These are phyloP conservation scores for Anthopleura xanthogrammica DNA, from an alignment of 92 coral and sea anemone genomes.

Conservation along the genomic window DNA sequence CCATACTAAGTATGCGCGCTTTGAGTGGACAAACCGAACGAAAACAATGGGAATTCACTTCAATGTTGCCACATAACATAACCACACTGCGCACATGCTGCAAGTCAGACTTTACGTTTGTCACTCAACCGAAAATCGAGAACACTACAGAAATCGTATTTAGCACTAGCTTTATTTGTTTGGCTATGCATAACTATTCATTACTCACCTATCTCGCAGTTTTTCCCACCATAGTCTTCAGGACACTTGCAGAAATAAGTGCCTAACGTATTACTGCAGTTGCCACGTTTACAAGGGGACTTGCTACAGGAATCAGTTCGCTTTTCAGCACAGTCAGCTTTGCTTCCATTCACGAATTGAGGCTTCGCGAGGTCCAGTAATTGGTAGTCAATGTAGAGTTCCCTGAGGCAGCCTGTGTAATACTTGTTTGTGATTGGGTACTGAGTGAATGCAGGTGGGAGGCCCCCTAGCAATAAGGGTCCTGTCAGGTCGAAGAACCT, in stretches of 20 bases:
- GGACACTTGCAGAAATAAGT: constrained; percentile 68
- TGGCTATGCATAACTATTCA: background rate
- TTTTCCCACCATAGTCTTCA: constrained; percentile 72
- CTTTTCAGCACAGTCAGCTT: constrained; percentile 62
- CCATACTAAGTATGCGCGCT: no score
- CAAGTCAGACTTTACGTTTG: background rate
- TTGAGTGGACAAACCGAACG: background rate
- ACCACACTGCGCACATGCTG: no score
- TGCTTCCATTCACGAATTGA: constrained; percentile 54
- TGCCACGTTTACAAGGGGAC: constrained; percentile 72
- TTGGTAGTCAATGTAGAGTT: constrained; percentile 68
- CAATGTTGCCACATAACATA: no score
- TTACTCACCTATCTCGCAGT: constrained; percentile 71
- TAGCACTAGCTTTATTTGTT: no score
- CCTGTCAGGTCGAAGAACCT: constrained; percentile 86
- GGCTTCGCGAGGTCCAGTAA: constrained; percentile 75
- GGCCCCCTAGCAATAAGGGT: constrained; percentile 83
- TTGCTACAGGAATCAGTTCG: constrained; percentile 54
- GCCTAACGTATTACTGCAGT: constrained; percentile 64
- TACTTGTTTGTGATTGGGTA: constrained; percentile 59
- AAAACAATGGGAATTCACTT: background rate
- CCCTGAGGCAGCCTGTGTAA: constrained; percentile 77
- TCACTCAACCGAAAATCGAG: background rate
- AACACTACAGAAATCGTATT: no score
- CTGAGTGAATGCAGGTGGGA: constrained; percentile 39